Conservation (phyloP, 2,888 invertebrate genomes). For the Sinhomidia bicolor region DNA sequence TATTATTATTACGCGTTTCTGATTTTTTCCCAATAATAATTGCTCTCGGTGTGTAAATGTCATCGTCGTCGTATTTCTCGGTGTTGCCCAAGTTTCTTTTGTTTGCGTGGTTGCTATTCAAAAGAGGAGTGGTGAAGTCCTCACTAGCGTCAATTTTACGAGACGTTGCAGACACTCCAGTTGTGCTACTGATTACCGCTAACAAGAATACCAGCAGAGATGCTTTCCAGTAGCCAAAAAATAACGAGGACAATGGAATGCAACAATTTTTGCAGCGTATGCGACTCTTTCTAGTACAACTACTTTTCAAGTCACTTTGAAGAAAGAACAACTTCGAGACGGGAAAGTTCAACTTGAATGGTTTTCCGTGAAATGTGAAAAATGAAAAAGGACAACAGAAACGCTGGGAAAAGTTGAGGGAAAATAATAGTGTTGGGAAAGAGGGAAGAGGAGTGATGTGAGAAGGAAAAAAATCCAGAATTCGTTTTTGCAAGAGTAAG, state of each 20-base stretch:
- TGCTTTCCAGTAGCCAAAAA: conserved; percentile 4
- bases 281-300: not conserved
- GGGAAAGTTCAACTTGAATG: conserved; percentile 1
- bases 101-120: not conserved
- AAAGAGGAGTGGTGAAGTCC: conserved; percentile 23
- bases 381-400: not conserved
- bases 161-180: not conserved
- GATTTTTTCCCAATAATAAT: conserved; percentile 31
- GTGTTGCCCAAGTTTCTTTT: not conserved
- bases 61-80: conserved; percentile 23
- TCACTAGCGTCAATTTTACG: not conserved
- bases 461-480: conserved; percentile 48
- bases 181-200: not conserved
- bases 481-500: conserved; percentile 25
- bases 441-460: conserved; percentile 4
- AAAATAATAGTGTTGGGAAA: not conserved
- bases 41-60: conserved; percentile 30
- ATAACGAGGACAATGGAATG: conserved; percentile 4
- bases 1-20: not conserved
- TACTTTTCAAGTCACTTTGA: not conserved
- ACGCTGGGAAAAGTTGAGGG: not conserved
- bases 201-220: not conserved
- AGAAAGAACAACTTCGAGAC: not conserved
- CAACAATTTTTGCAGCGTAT: conserved; percentile 23
- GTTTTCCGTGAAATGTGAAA: not conserved